Conservation (phyloP, 2,797 vertebrate genomes). For the Artibeus lituratus region DNA sequence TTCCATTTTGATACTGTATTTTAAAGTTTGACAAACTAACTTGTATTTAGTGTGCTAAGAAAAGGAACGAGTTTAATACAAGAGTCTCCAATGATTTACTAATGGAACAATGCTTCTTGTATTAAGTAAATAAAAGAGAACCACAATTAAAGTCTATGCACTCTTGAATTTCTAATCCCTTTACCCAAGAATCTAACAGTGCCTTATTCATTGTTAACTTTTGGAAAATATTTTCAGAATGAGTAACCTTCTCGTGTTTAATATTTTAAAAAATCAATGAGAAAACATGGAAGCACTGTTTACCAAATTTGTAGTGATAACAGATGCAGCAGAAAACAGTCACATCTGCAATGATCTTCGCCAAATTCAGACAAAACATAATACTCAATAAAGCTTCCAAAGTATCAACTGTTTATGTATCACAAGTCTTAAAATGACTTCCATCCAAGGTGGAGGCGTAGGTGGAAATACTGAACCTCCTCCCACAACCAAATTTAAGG, state of each 20-base stretch:
- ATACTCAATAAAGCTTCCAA: background rate
- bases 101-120: background rate
- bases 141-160: background rate
- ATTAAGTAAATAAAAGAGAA: constrained; percentile 1
- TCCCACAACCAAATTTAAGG: no score
- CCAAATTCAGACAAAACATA: background rate
- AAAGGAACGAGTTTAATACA: constrained; percentile 23
- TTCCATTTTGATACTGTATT: constrained; percentile 48
- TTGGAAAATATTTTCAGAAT: background rate
- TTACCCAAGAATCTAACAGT: background rate
- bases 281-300: background rate
- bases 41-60: constrained; percentile 33
- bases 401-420: background rate
- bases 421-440: background rate
- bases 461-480: no score
- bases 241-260: background rate
- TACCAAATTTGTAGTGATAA: background rate
- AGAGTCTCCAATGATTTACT: constrained; percentile 9
- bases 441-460: no score
- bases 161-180: background rate
- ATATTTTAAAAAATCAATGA: background rate
- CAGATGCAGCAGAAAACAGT: background rate
- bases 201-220: background rate
- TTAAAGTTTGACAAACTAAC: constrained; percentile 61
- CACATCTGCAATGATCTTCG: constrained; percentile 37